Evolutionary conservation across 1,140 invertebrate genomes (phyloP).

Genomic region (Papilio aristodemus): DNA sequence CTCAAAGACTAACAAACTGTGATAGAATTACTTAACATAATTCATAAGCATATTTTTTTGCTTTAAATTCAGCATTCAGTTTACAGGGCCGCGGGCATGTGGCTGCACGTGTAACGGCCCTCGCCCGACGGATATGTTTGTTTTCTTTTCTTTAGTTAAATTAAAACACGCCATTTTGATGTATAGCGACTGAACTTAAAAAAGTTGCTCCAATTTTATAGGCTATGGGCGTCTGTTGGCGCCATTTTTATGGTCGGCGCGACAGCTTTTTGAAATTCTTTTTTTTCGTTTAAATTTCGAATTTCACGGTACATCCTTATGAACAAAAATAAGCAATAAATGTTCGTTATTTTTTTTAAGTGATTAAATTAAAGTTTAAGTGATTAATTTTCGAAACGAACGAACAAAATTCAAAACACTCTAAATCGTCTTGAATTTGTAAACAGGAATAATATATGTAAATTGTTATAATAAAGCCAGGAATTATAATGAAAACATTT

Average conservation of each 20-base stretch:
- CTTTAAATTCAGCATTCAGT: not conserved
- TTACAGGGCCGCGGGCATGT: conserved; percentile 36
- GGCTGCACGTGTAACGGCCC: conserved; percentile 53
- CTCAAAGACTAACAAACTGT: too few species aligned
- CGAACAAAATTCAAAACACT: not conserved
- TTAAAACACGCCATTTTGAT: conserved; percentile 43
- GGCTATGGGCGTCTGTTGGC: conserved; percentile 35
- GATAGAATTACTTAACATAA: too few species aligned
- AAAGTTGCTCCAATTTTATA: conserved; percentile 40
- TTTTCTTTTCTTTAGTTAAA: conserved; percentile 47
- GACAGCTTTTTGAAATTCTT: conserved; percentile 21
- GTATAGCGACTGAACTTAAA: conserved; percentile 36
- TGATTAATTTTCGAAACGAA: not conserved
- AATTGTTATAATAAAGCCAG: not conserved
- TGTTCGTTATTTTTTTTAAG: not conserved
- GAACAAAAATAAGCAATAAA: not conserved
- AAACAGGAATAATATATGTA: conserved; percentile 23
- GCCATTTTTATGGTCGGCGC: conserved; percentile 35
- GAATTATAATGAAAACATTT: conserved; percentile 19
- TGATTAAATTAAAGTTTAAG: too few species aligned
- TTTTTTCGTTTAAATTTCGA: conserved; percentile 7
- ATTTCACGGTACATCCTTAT: conserved; percentile 14
- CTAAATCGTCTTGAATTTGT: conserved; percentile 1
- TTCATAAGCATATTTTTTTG: not conserved
- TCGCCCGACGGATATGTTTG: conserved; percentile 50